Percentiles rank a stretch among this genome's conserved stretches.
Evolutionary conservation across 2,113 vertebrate genomes (phyloP).

Genomic region (Cyrtonyx montezumae): DNA sequence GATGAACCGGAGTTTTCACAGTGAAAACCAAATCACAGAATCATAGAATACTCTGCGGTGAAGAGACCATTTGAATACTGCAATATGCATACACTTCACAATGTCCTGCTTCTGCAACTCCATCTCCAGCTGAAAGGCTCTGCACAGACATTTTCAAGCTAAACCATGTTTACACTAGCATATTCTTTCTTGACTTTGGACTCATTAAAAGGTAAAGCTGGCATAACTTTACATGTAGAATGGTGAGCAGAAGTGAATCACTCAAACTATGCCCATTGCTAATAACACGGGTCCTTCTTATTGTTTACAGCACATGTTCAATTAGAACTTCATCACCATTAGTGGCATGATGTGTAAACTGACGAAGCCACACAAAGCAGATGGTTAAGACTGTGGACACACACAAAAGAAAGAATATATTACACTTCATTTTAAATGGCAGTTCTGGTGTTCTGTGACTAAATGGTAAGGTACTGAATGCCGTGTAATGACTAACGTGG

Average conservation of each 20-base stretch:
- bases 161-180: neutral
- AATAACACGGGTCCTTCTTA: neutral
- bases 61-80: neutral
- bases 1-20: neutral
- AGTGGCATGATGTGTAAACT: neutral
- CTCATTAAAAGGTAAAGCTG: neutral
- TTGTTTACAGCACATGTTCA: neutral
- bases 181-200: neutral
- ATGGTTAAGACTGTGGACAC: conserved; percentile 26
- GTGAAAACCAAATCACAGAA: neutral
- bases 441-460: neutral
- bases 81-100: neutral
- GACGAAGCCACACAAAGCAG: conserved; percentile 22
- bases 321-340: neutral
- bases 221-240: neutral
- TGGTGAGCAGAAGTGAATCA: neutral
- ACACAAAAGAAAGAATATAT: conserved; percentile 2
- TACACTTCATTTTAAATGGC: conserved; percentile 36
- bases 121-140: neutral
- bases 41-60: neutral
- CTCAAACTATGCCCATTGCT: neutral
- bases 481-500: neutral
- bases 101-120: neutral
- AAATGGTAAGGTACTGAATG: neutral
- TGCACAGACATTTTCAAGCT: neutral